A percentile compares a stretch with the other conserved stretches of the same genome.
These are phyloP conservation scores for Volucella bombylans DNA, from an alignment of 2,888 invertebrate species.

Conservation along the genomic window DNA sequence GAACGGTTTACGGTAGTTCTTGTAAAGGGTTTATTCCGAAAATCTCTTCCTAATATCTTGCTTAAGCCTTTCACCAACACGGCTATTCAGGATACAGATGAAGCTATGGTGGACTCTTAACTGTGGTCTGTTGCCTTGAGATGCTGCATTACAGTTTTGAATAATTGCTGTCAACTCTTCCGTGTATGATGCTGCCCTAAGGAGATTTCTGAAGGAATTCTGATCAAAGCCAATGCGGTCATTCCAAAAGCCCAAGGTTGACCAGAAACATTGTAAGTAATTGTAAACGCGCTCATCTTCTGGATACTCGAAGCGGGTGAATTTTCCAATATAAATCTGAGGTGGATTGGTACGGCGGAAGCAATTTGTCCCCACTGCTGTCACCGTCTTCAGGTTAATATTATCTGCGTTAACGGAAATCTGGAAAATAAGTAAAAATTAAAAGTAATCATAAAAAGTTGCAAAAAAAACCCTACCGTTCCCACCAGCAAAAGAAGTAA, in stretches of 20 bases:
- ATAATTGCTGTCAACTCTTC: slow-evolving; percentile 73
- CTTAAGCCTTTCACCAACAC: slow-evolving; percentile 75
- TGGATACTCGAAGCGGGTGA: slow-evolving; percentile 73
- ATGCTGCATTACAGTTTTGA: slow-evolving; percentile 74
- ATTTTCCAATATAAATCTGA: slow-evolving; percentile 27
- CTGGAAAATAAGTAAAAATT: too few species aligned
- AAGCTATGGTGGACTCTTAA: slow-evolving; percentile 74
- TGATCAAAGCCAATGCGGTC: slow-evolving; percentile 72
- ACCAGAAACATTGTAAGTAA: slow-evolving; percentile 71
- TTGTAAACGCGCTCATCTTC: slow-evolving; percentile 73
- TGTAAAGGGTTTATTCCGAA: background rate
- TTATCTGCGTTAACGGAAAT: too few species aligned
- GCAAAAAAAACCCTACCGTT: too few species aligned
- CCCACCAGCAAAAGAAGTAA: too few species aligned
- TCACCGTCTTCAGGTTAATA: too few species aligned
- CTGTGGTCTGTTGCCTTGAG: slow-evolving; percentile 62
- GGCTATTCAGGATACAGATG: slow-evolving; percentile 74
- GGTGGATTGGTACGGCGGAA: slow-evolving; percentile 17
- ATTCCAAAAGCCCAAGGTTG: slow-evolving; percentile 73
- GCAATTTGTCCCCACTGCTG: too few species aligned
- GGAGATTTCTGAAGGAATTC: slow-evolving; percentile 71
- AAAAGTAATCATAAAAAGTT: too few species aligned
- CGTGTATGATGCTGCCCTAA: slow-evolving; percentile 72
- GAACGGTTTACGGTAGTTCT: background rate
- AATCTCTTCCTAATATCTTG: slow-evolving; percentile 71